Percentiles rank a stretch among this genome's conserved stretches.
These are phyloP conservation scores for Hyalella azteca DNA, from an alignment of 2,888 invertebrate species.

Conservation along the genomic window DNA sequence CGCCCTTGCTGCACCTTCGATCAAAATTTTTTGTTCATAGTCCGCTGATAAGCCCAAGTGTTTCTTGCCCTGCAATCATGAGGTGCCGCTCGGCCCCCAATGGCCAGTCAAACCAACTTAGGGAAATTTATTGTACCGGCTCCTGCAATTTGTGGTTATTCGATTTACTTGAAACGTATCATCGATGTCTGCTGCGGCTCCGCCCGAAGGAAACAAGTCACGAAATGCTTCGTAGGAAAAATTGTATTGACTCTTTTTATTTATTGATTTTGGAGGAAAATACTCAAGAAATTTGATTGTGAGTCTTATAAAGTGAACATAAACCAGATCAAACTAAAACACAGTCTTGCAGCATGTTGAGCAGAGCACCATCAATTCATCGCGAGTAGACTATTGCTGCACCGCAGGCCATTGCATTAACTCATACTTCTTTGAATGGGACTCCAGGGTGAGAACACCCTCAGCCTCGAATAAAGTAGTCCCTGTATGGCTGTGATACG, in stretches of 20 bases:
- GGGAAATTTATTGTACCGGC: background rate
- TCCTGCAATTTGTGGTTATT: background rate
- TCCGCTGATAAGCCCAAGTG: constrained; percentile 8
- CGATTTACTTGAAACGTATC: background rate
- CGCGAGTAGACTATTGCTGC: background rate
- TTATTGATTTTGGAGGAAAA: background rate
- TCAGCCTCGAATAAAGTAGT: background rate
- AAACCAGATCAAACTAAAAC: background rate
- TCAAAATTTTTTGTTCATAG: constrained; percentile 6
- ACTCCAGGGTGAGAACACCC: background rate
- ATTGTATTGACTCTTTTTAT: background rate
- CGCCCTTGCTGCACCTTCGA: constrained; percentile 5
- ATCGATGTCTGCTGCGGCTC: background rate
- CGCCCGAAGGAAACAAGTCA: background rate
- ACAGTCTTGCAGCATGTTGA: background rate
- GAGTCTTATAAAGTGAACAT: background rate
- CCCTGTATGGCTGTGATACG: background rate
- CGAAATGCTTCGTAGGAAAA: background rate
- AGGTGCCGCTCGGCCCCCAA: background rate
- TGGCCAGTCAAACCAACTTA: background rate
- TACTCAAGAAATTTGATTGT: background rate
- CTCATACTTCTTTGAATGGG: background rate
- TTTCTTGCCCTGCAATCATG: constrained; percentile 22
- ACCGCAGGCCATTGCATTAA: constrained; percentile 3
- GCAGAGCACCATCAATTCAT: constrained; percentile 6